phyloP scores from a whole-genome alignment of 1,140 invertebrate species.

The Apis laboriosa region DNA sequence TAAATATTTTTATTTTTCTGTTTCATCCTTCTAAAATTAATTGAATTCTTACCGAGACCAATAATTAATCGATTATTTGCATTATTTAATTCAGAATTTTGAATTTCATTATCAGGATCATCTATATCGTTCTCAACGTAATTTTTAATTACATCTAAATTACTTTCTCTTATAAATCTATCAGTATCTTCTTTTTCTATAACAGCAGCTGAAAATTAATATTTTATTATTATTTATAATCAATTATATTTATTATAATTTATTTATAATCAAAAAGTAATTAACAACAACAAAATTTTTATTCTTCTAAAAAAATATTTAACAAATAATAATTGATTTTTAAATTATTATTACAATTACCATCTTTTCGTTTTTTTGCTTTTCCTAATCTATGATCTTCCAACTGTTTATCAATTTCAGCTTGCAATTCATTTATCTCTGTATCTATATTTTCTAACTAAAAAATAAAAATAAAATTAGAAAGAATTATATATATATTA shows the following conservation, averaged over 20 bases:
- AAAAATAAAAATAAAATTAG: slow-evolving; percentile 34
- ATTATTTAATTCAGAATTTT: slow-evolving; percentile 9
- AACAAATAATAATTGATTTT: not conserved
- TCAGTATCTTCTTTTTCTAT: slow-evolving; percentile 77
- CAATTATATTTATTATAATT: not conserved
- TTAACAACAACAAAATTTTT: not conserved
- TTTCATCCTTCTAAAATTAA: too few species aligned
- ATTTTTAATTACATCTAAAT: slow-evolving; percentile 81
- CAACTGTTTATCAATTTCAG: slow-evolving; percentile 88
- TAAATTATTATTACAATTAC: slow-evolving; percentile 44
- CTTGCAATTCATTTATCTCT: slow-evolving; percentile 87
- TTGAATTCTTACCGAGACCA: slow-evolving; percentile 64
- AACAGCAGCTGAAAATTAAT: slow-evolving; percentile 23
- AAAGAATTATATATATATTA: not conserved
- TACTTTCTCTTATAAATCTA: slow-evolving; percentile 83
- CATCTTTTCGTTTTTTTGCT: slow-evolving; percentile 76
- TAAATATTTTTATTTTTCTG: too few species aligned
- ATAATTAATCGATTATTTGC: slow-evolving; percentile 48
- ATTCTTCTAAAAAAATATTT: not conserved
- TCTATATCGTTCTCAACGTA: slow-evolving; percentile 72
- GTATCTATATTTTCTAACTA: slow-evolving; percentile 77
- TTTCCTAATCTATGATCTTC: slow-evolving; percentile 82
- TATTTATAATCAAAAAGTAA: not conserved
- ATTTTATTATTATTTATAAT: not conserved
- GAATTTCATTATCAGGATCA: slow-evolving; percentile 50